A percentile compares a stretch with the other conserved stretches of the same genome.
Evolutionary conservation across 2,797 vertebrate species (phyloP).

Genomic region (Bradypodion ventrale): DNA sequence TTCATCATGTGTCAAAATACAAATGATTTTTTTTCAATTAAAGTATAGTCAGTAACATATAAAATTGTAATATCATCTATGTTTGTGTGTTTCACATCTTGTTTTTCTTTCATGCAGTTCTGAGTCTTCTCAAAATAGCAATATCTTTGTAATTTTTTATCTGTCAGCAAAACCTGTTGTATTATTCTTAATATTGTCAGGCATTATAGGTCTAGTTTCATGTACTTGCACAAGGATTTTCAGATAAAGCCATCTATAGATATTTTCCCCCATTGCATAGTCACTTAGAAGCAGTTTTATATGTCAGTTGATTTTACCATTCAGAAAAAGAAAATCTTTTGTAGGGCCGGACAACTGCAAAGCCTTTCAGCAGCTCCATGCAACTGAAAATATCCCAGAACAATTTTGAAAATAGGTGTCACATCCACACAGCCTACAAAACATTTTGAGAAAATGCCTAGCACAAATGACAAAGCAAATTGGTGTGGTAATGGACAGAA

Average conservation of each 20-base stretch:
- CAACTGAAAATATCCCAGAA: conserved; percentile 8
- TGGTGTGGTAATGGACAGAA: background rate
- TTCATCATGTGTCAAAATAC: background rate
- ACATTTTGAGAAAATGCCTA: background rate
- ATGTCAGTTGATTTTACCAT: conserved; percentile 6
- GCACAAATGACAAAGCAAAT: background rate
- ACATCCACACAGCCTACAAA: background rate
- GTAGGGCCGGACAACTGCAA: conserved; percentile 27
- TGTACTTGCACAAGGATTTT: conserved; percentile 21
- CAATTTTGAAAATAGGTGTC: conserved; percentile 9
- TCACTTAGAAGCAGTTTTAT: conserved; percentile 27
- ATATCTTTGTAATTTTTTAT: background rate
- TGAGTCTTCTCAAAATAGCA: background rate
- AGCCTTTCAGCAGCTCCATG: background rate
- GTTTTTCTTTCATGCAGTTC: background rate
- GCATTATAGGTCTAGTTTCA: conserved; percentile 16
- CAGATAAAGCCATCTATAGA: conserved; percentile 36
- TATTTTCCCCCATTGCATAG: conserved; percentile 15
- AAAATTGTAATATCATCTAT: background rate
- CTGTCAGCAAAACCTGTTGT: conserved; percentile 4
- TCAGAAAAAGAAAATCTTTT: background rate
- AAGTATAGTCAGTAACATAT: background rate
- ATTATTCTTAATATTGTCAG: background rate
- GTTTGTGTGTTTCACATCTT: background rate
- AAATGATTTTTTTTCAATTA: background rate